Base-by-base conservation (phyloP, 2,113 vertebrate species). In the Platysternon megacephalum region DNA sequence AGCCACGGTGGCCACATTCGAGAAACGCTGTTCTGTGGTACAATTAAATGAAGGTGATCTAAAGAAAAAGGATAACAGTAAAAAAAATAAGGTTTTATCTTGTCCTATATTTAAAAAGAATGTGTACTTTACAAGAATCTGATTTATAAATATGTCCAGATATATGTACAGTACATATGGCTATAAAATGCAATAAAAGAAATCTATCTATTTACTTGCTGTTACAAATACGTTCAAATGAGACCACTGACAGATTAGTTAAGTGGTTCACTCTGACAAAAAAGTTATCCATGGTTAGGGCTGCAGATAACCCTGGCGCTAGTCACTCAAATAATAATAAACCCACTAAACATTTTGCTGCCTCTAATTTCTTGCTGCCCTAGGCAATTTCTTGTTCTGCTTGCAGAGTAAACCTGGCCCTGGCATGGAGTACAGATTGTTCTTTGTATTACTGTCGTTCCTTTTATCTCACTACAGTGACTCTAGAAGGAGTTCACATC, bases 331-430 rank as follows among this genome's bases (percentile, higher is more conserved):
- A 49, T 80, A 16, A 19, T 52, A 51, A 51, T 85, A 82, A 90
- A 85, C n/a, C 86, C 84, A n/a, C 81, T 88, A 72, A 72, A 11
- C 12, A 0, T 32, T 55, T 82, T 84, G 28, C 61, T 68, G n/a
- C 65, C 35, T 68, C 35, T 68, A 68, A 68, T 68, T 68, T 68
- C 65, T 68, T 22, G 17, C 35, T 90, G 91, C 93, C 87, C 87
- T 76, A 65, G 94, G 91, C 94, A 88, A 49, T 82, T n/a, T 55
- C 72, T 65, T 94, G 89, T 92, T 93, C 29, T 56, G 55, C 96
- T 89, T 2, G 65, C 4, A 1, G 93, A 87, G 61, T 65, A 3
- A 76, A 89, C 61, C 14, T 87, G 94, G 85, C 85, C 65, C 49
- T 51, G 89, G 26, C 53, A 17, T 29, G 55, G 21, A 87, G 79